Evolutionary conservation across 2,113 vertebrate genomes (phyloP).

Genomic region (Ailurus styani): DNA sequence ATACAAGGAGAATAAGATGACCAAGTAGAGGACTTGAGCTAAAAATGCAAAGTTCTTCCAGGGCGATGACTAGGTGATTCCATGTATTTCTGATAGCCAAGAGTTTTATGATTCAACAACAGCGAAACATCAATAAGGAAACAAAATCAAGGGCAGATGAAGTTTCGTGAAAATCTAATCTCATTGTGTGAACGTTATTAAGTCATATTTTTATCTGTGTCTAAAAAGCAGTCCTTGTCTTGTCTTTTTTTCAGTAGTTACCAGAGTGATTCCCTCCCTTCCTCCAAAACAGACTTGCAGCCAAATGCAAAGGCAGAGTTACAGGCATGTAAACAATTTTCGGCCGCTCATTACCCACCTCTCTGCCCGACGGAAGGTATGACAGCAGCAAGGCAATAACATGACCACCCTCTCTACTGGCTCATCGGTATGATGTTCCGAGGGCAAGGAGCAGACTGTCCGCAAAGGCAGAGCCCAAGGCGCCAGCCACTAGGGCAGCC

Average conservation of each 20-base stretch:
- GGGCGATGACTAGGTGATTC: background rate
- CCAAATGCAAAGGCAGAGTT: background rate
- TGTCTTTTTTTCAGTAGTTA: background rate
- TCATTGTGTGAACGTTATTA: slow-evolving; percentile 36
- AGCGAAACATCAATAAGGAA: background rate
- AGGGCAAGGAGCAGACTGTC: background rate
- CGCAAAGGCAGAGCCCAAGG: background rate
- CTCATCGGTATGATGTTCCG: background rate
- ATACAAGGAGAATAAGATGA: background rate
- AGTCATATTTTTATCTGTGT: slow-evolving; percentile 41
- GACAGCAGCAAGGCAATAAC: background rate
- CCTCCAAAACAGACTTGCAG: background rate
- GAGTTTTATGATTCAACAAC: background rate
- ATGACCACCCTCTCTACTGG: background rate
- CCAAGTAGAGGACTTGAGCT: background rate
- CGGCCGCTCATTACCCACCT: background rate
- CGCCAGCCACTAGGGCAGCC: background rate
- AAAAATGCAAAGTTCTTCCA: background rate
- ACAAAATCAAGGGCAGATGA: background rate
- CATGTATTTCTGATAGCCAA: background rate
- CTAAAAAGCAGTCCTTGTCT: background rate
- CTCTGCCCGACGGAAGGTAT: background rate
- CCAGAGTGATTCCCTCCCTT: background rate
- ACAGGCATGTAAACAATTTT: background rate
- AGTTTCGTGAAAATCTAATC: slow-evolving; percentile 15